Percentiles rank a stretch among this genome's conserved stretches.
Conservation (phyloP, 2,797 vertebrate genomes). For the Uromys caudimaculatus region DNA sequence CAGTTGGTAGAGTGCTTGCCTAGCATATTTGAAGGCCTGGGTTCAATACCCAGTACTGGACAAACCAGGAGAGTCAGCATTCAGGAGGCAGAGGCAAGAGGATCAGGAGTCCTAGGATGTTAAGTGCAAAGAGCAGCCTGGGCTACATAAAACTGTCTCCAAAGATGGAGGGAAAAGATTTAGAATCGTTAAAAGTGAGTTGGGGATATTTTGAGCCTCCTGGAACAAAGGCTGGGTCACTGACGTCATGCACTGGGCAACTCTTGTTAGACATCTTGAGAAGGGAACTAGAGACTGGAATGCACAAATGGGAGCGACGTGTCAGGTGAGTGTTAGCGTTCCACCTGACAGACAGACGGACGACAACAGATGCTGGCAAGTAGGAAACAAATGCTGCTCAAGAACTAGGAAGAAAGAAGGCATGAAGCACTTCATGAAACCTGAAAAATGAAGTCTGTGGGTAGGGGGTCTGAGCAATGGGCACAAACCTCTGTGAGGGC, state of each 20-base stretch:
- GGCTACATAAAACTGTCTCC: neutral
- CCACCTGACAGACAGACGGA: neutral
- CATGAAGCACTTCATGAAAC: accelerated
- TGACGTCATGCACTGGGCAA: neutral
- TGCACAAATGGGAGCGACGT: accelerated
- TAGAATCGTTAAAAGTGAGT: neutral
- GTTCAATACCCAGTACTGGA: neutral
- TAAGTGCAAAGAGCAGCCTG: neutral
- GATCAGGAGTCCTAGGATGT: neutral
- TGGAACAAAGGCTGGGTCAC: neutral
- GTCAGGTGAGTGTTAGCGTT: neutral
- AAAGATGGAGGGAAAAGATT: neutral
- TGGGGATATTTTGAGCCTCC: neutral
- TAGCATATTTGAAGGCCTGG: too few relatives aligned
- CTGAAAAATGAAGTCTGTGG: neutral
- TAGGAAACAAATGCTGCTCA: neutral
- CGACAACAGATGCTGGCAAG: accelerated
- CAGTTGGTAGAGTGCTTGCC: neutral
- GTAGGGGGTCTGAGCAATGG: neutral
- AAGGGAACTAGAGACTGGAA: too few relatives aligned
- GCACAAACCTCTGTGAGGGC: neutral
- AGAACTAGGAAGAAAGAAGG: neutral
- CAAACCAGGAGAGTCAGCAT: neutral
- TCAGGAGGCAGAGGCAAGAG: neutral
- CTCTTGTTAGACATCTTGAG: neutral